These are phyloP conservation scores for Ostrea denselamellosa DNA, from an alignment of 1,140 invertebrate genomes.

Conservation along the genomic window DNA sequence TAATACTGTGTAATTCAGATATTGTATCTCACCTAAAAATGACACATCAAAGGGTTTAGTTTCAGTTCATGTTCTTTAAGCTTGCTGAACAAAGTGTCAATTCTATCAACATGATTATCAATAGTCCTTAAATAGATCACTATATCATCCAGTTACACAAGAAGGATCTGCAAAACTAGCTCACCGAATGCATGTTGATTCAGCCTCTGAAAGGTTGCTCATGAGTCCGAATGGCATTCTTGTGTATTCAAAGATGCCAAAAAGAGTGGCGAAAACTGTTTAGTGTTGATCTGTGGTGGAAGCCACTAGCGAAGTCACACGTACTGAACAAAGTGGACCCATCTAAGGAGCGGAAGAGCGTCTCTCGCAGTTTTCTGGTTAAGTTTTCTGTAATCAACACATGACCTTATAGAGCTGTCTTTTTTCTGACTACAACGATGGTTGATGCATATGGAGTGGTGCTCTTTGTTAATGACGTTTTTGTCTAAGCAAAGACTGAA, in stretches of 20 bases:
- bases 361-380: constrained; percentile 77
- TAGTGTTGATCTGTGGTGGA: constrained; percentile 66
- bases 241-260: constrained; percentile 58
- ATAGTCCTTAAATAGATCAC: constrained; percentile 49
- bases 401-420: constrained; percentile 62
- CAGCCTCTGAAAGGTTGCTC: constrained; percentile 64
- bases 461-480: constrained; percentile 46
- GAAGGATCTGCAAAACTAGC: constrained; percentile 46
- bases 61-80: constrained; percentile 65
- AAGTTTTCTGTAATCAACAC: constrained; percentile 55
- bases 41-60: constrained; percentile 67
- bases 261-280: constrained; percentile 65
- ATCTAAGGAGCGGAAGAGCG: constrained; percentile 80
- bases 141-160: constrained; percentile 61
- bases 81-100: constrained; percentile 65
- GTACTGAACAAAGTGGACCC: constrained; percentile 42
- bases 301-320: constrained; percentile 20
- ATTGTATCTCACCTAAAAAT: constrained; percentile 63
- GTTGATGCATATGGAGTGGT: constrained; percentile 51
- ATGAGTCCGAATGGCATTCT: constrained; percentile 66
- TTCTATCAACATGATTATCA: constrained; percentile 55
- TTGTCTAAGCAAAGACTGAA: constrained; percentile 48
- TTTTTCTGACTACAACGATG: constrained; percentile 57
- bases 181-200: constrained; percentile 62
- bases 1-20: constrained; percentile 67